Evolutionary conservation across 2,797 vertebrate genomes (phyloP), one percentile per base, ranked within the genome.

Genomic region (Sitta carolinensis): DNA sequence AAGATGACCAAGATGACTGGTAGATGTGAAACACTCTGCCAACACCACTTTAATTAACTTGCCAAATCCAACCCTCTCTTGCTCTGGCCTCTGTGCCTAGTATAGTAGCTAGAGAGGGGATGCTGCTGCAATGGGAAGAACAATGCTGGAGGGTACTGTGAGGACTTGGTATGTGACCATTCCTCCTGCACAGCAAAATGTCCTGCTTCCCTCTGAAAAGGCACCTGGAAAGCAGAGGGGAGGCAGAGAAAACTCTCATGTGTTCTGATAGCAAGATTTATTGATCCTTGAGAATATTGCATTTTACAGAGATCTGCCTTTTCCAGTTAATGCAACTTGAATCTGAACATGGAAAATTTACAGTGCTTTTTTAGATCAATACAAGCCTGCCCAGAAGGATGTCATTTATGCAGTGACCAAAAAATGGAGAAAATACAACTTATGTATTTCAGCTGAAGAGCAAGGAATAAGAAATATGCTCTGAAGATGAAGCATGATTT

Each of bases 341-440:
- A 96, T 94, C 68, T 89, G 91, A 96, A 95, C 45, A 50, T 90
- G 73, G 63, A 90, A 95, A 96, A 97, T 92, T 90, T 96, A 95
- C 67, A 20, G 51, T 66, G 76, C 19, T 21, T 94, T 92, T 93
- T 76, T 83, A 94, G 93, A 95, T 97, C 94, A 84, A 51, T 93
- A 92, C 47, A 67, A 92, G 47, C 70, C 52, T 95, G 43, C 77
- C 45, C 75, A 82, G 83, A 94, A 96, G 29, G 55, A 87, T 13
- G 74, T 81, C 1, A 23, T 42, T 74, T 77, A 75, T 36, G 14
- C 10, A 54, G n/a, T 86, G 40, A 55, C 36, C 14, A 57, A 86
- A 96, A 93, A 81, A 55, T 10, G 4, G 16, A 75, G 27, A 73
- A 51, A 81, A 78, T 43, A 78, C 26, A 80, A 78, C 34, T 78